Percentiles rank a stretch among this genome's conserved stretches.
phyloP scores from a whole-genome alignment of 2,888 invertebrate genomes.

The Rhagonycha lutea region DNA sequence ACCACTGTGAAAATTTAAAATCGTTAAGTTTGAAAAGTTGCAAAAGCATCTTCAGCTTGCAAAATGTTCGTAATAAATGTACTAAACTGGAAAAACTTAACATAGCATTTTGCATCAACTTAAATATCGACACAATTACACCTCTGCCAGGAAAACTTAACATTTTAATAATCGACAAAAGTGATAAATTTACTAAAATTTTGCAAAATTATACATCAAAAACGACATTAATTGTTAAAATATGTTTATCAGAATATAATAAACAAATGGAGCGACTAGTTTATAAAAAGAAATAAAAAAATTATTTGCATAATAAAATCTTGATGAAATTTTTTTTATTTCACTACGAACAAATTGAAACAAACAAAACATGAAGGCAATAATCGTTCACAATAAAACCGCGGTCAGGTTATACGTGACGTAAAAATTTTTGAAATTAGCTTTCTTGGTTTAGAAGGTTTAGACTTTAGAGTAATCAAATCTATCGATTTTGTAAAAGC shows the following conservation, averaged over 20 bases:
- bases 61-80: slow-evolving; percentile 32
- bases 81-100: slow-evolving; percentile 32
- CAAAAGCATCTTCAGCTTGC: slow-evolving; percentile 33
- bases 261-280: slow-evolving; percentile 13
- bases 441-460: no score
- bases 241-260: slow-evolving; percentile 36
- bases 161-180: slow-evolving; percentile 33
- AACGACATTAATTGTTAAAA: slow-evolving; percentile 5
- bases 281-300: background rate
- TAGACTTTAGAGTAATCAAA: no score
- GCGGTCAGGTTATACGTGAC: no score
- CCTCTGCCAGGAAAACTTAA: slow-evolving; percentile 26
- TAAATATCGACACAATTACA: slow-evolving; percentile 20
- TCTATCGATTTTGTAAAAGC: no score
- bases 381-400: no score
- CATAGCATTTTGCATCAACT: slow-evolving; percentile 36
- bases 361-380: background rate
- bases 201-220: slow-evolving; percentile 2
- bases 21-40: slow-evolving; percentile 38
- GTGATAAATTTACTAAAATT: slow-evolving; percentile 10
- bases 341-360: background rate
- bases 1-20: slow-evolving; percentile 35
- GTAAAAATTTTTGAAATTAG: no score
- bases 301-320: background rate
- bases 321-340: background rate